Base-by-base conservation (phyloP, 35 echinoderm and acorn worm genomes). In the Apostichopus japonicus region DNA sequence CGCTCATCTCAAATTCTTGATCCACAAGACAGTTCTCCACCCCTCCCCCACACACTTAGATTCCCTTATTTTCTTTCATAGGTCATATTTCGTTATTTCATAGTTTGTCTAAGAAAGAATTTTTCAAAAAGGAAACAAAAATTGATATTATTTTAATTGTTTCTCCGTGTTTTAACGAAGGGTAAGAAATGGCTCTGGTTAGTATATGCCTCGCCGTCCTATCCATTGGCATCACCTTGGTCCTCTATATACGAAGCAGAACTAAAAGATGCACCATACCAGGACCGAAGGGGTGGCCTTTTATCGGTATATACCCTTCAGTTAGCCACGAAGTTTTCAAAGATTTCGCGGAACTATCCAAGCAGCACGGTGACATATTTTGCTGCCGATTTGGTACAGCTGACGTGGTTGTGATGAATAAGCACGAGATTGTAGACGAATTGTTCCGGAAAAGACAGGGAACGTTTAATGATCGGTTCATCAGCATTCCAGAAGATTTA, bases 401-500 rank as follows among this genome's bases (percentile, higher is more conserved):
- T 52, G 72, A 90, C 55, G 88, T 55, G 24, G 23, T 90, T 8
- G 88, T 90, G 17, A 61, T 78, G 4, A 90, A 78, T 70, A 90
- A 90, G 52, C 53, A 56, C 19, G 88, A 90, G 13, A 77, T 90
- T 5, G 67, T 78, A 6, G 88, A 90, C 71, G 88, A 90, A 27
- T 25, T 90, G 10, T 90, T 90, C 53, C 65, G 88, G 9, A 90
- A 90, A 53, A 25, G 72, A 16, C 88, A 53, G 22, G 88, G 72
- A 19, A 78, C 72, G 4, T 90, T 90, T 44, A 90, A 90, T n/a
- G 88, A 90, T 55, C 65, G 88, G 7, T 90, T 90, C n/a, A 78
- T 90, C 23, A 90, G 55, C 6, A 22, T 78, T 3, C 88, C 88
- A 56, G 88, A 90, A 9, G 27, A 25, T 21, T 16, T 90, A 23